phyloP scores from a whole-genome alignment of 2,888 invertebrate genomes.

The Plebejus anna region DNA sequence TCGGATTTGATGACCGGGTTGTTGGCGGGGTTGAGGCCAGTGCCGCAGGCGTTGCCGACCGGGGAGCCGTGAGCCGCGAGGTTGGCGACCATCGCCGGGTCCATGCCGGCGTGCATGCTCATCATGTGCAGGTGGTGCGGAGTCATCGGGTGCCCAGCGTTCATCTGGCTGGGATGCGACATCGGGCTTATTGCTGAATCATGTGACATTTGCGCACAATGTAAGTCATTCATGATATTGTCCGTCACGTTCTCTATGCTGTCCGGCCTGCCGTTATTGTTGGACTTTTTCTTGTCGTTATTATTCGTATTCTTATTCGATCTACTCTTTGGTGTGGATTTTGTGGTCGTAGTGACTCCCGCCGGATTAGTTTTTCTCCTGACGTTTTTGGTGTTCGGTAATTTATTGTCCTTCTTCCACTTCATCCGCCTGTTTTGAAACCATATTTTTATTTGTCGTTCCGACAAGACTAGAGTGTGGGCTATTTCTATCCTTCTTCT shows the following conservation, averaged over 20 bases:
- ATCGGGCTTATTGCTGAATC: slow-evolving; percentile 76
- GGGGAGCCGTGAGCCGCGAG: slow-evolving; percentile 79
- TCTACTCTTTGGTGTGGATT: slow-evolving; percentile 84
- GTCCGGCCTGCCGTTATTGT: slow-evolving; percentile 79
- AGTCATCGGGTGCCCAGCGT: slow-evolving; percentile 78
- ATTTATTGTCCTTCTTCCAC: slow-evolving; percentile 89
- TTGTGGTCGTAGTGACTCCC: slow-evolving; percentile 82
- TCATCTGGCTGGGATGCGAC: slow-evolving; percentile 71
- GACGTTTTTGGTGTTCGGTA: slow-evolving; percentile 90
- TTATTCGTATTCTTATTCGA: slow-evolving; percentile 79
- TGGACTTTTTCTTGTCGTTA: slow-evolving; percentile 76
- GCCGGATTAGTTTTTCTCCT: slow-evolving; percentile 88
- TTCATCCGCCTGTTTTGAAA: slow-evolving; percentile 92
- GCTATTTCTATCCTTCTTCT: slow-evolving; percentile 98
- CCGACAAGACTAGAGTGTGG: slow-evolving; percentile 95
- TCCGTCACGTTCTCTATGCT: slow-evolving; percentile 84
- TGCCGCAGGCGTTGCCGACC: slow-evolving; percentile 71
- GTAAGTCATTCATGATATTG: slow-evolving; percentile 80
- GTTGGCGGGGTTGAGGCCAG: slow-evolving; percentile 59
- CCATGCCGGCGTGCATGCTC: slow-evolving; percentile 70
- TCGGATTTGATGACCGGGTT: slow-evolving; percentile 89
- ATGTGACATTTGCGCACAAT: slow-evolving; percentile 75
- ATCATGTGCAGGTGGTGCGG: slow-evolving; percentile 74
- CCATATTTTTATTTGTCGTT: slow-evolving; percentile 93
- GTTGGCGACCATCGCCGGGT: slow-evolving; percentile 72